phyloP scores from a whole-genome alignment of 2,113 vertebrate species.

The Alligator sinensis region DNA sequence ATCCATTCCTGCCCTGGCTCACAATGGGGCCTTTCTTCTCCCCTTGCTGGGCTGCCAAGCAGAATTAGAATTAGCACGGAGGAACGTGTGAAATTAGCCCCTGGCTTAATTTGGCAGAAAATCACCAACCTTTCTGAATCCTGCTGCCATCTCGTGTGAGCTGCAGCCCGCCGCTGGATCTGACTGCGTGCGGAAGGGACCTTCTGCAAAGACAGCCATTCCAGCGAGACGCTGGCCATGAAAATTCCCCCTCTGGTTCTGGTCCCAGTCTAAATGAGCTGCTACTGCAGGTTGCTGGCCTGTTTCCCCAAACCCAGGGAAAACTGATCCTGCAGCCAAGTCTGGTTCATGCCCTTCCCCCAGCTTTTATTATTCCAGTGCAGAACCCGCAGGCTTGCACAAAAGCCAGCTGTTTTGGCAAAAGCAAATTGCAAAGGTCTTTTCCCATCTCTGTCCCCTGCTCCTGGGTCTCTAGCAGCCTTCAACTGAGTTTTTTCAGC shows the following conservation, averaged over 20 bases:
- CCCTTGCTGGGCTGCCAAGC: not conserved
- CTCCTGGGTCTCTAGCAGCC: not conserved
- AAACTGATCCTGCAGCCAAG: not conserved
- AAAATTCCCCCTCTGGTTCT: not conserved
- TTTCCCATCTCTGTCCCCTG: not conserved
- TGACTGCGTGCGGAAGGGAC: not conserved
- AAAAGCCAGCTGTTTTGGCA: not conserved
- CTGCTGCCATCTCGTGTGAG: not conserved
- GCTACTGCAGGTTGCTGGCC: not conserved
- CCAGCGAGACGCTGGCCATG: accelerated
- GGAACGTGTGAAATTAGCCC: slow-evolving; percentile 25
- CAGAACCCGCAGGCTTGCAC: not conserved
- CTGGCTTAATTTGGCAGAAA: not conserved
- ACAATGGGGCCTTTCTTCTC: slow-evolving; percentile 60
- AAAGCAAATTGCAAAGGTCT: not conserved
- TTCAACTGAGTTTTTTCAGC: not conserved
- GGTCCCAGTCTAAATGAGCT: not conserved
- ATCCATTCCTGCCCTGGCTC: not conserved
- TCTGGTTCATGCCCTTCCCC: not conserved
- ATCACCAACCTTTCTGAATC: not conserved
- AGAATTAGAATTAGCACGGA: slow-evolving; percentile 26
- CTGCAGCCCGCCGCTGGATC: not conserved
- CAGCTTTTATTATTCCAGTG: not conserved
- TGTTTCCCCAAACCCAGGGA: not conserved
- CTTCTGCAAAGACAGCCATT: not conserved